phyloP scores from a whole-genome alignment of 2,888 invertebrate genomes.

The Hydroisotoma schaefferi region DNA sequence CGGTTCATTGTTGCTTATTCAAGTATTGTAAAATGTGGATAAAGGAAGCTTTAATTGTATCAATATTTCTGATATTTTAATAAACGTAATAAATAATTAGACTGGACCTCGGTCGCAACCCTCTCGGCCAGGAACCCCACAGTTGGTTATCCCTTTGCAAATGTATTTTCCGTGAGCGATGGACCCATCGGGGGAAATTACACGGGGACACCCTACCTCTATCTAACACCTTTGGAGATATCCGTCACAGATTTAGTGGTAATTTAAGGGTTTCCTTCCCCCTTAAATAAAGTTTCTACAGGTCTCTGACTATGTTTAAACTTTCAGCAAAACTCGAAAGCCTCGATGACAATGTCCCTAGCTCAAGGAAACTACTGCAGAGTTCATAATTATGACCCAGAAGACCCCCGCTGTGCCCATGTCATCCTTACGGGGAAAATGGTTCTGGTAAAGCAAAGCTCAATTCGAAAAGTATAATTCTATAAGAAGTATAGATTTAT shows the following conservation, averaged over 20 bases:
- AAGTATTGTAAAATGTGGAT: conserved; percentile 55
- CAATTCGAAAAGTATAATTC: not conserved
- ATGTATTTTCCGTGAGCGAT: conserved; percentile 68
- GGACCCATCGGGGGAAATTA: conserved; percentile 63
- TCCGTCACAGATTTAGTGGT: conserved; percentile 66
- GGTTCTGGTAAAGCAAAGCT: conserved; percentile 56
- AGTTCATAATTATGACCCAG: conserved; percentile 62
- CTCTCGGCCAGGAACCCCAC: conserved; percentile 62
- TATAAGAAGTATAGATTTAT: not conserved
- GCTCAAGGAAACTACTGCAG: conserved; percentile 67
- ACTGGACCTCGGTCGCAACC: conserved; percentile 70
- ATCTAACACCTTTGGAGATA: conserved; percentile 68
- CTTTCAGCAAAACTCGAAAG: conserved; percentile 54
- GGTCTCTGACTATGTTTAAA: not conserved
- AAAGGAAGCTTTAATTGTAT: not conserved
- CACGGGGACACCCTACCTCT: conserved; percentile 70
- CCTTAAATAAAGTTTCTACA: not conserved
- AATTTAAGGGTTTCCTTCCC: conserved; percentile 39
- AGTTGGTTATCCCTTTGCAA: conserved; percentile 65
- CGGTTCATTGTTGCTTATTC: conserved; percentile 68
- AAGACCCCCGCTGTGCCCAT: conserved; percentile 73
- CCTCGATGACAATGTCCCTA: conserved; percentile 65
- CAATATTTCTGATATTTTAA: conserved; percentile 35
- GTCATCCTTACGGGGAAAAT: conserved; percentile 67
- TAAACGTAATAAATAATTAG: conserved; percentile 52